phyloP scores from a whole-genome alignment of 2,888 invertebrate genomes.

The Mythimna vitellina region DNA sequence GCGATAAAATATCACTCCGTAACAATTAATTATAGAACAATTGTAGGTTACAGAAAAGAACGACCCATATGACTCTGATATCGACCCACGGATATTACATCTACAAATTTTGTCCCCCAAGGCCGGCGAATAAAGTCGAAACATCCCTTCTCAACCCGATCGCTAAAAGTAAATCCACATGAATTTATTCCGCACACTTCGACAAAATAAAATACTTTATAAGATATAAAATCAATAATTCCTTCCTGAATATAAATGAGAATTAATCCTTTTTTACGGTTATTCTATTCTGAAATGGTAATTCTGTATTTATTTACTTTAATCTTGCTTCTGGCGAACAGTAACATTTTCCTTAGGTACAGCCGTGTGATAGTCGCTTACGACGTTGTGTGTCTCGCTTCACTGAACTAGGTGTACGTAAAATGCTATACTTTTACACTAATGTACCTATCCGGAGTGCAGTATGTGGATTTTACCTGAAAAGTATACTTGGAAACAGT shows the following conservation, averaged over 20 bases:
- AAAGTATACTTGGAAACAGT: constrained; percentile 35
- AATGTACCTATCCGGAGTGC: constrained; percentile 48
- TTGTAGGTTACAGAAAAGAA: too few species aligned
- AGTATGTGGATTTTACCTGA: constrained; percentile 35
- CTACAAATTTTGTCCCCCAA: constrained; percentile 9
- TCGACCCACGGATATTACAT: too few species aligned
- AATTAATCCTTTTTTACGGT: constrained; percentile 45
- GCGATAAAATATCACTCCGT: too few species aligned
- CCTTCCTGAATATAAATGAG: constrained; percentile 38
- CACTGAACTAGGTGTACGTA: constrained; percentile 37
- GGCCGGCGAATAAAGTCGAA: constrained; percentile 23
- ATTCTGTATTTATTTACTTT: constrained; percentile 39
- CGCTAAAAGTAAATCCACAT: constrained; percentile 41
- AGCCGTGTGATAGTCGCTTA: constrained; percentile 3
- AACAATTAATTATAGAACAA: too few species aligned
- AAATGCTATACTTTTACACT: constrained; percentile 53
- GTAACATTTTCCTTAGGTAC: too few species aligned
- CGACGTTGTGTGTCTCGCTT: constrained; percentile 17
- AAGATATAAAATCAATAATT: constrained; percentile 45
- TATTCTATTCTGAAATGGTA: constrained; percentile 44
- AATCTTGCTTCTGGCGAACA: constrained; percentile 18
- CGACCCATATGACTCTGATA: too few species aligned
- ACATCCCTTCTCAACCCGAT: constrained; percentile 26
- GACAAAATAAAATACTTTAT: constrained; percentile 37
- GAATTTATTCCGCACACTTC: constrained; percentile 45